These are phyloP conservation scores for Heterochromis multidens DNA, from an alignment of 2,113 vertebrate species.

Conservation along the genomic window DNA sequence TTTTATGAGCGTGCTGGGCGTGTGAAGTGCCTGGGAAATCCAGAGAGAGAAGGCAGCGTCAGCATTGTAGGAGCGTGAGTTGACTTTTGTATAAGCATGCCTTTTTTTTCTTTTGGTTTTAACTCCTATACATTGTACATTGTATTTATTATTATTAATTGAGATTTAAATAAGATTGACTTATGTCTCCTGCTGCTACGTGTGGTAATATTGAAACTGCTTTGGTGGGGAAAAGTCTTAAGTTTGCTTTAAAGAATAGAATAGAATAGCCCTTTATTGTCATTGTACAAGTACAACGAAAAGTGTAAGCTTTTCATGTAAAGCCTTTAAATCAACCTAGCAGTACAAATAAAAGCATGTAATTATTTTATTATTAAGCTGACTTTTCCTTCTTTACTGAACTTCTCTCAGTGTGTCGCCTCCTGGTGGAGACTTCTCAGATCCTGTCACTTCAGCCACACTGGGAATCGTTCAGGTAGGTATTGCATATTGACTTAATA, in stretches of 20 bases:
- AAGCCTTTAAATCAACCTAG: neutral
- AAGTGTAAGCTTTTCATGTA: neutral
- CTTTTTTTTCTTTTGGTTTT: neutral
- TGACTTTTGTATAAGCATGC: neutral
- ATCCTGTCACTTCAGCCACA: slow-evolving; percentile 96
- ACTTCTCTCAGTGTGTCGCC: slow-evolving; percentile 86
- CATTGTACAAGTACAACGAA: too few relatives aligned
- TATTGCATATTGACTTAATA: neutral
- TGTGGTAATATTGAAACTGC: neutral
- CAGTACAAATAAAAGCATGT: neutral
- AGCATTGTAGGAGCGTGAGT: slow-evolving; percentile 98
- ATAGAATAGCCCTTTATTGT: too few relatives aligned
- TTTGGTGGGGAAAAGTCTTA: neutral
- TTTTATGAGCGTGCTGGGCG: slow-evolving; percentile 96
- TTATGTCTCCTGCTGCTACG: neutral
- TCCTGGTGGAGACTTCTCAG: slow-evolving; percentile 97
- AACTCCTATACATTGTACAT: too few relatives aligned
- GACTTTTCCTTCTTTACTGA: neutral
- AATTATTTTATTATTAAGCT: neutral
- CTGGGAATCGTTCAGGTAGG: slow-evolving; percentile 90
- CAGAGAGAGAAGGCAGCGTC: slow-evolving; percentile 95
- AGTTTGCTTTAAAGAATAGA: too few relatives aligned
- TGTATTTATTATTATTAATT: too few relatives aligned
- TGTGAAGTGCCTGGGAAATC: slow-evolving; percentile 95
- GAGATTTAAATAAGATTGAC: too few relatives aligned